A percentile compares a stretch with the other conserved stretches of the same genome.
Conservation (phyloP, 2,888 invertebrate species). For the Drosophila mercatorum region DNA sequence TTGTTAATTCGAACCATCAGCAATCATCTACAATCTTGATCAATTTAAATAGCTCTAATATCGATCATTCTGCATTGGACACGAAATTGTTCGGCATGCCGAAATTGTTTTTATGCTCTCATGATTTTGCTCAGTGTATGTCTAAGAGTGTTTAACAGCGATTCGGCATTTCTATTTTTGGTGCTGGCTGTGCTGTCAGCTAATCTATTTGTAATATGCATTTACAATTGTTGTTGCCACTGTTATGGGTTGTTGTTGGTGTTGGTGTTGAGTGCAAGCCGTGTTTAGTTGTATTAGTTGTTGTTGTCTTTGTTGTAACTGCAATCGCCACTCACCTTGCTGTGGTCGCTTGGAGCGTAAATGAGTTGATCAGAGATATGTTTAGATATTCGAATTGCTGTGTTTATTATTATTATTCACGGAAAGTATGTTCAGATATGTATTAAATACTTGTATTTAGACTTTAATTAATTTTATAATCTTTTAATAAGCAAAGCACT, state of each 20-base stretch:
- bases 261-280: constrained; percentile 43
- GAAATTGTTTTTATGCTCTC: neutral
- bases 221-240: constrained; percentile 37
- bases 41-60: neutral
- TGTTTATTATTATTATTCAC: neutral
- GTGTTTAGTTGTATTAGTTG: constrained; percentile 24
- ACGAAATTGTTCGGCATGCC: neutral
- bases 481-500: constrained; percentile 5
- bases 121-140: constrained; percentile 51
- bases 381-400: neutral
- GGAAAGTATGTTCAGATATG: too few species aligned
- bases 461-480: neutral
- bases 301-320: constrained; percentile 21
- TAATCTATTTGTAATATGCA: constrained; percentile 74
- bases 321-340: constrained; percentile 47
- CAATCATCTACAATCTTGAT: neutral
- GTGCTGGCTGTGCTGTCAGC: constrained; percentile 34
- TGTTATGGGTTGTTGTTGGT: neutral
- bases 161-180: constrained; percentile 20
- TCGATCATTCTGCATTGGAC: constrained; percentile 4
- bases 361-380: neutral
- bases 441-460: too few species aligned
- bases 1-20: neutral
- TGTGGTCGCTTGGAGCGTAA: constrained; percentile 4
- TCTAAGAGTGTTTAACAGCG: constrained; percentile 52